Evolutionary conservation across 2,888 invertebrate genomes (phyloP), one percentile per base, ranked within the genome.

Genomic region (Phalera bucephala): DNA sequence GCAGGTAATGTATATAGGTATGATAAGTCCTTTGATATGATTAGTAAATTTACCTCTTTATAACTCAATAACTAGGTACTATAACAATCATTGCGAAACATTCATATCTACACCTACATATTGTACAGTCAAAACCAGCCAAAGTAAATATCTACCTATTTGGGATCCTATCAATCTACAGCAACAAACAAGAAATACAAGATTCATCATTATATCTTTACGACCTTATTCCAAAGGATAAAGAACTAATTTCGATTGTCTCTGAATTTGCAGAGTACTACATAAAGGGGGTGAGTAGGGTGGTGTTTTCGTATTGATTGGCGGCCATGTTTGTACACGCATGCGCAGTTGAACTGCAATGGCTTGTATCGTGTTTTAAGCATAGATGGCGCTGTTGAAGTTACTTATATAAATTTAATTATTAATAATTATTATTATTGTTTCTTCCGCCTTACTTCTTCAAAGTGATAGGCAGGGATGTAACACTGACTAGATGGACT

Each of bases 261-360:
- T 5, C 27, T 27, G 42, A 28, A 40, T 45, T 46, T 46, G 53
- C 45, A 40, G 43, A 53, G 47, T 45, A 31, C 52, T 50, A 59
- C 53, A 59, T 49, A 51, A 55, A 54, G 64, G 64, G 73, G 84
- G 80, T 79, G 70, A 73, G 70, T 66, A 62, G 40, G 86, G 85
- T 80, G 85, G 84, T 56, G 61, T 63, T 58, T 47, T 52, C 39
- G 60, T 87, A 88, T 88, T 80, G 88, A 88, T 88, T 70, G 76
- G 67, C 80, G 61, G 87, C 88, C 88, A 88, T 88, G 62, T 82
- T 84, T 74, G 69, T 72, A 70, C 60, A 63, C 78, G 74, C 86
- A 76, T 78, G 88, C 85, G 83, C 65, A 36, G 17, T 17, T 3
- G 37, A 63, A 12, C 4, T 23, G 3, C 7, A 33, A 48, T 36